Evolutionary conservation across 2,888 invertebrate species (phyloP).

Genomic region (Silvanus unidentatus): DNA sequence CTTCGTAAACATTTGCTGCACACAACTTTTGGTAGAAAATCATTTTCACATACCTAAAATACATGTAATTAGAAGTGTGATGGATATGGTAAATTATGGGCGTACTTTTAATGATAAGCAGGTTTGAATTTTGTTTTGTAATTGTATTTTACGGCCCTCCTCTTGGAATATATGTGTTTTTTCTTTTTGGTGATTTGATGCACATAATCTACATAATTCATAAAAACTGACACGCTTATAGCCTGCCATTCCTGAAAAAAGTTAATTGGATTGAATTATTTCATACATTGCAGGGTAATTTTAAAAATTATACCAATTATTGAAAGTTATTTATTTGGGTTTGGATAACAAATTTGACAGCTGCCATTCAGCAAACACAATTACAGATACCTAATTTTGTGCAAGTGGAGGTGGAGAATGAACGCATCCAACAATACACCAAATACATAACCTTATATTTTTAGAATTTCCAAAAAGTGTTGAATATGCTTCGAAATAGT

Average conservation of each 20-base stretch:
- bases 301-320: too few relatives aligned
- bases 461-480: too few relatives aligned
- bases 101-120: constrained; percentile 59
- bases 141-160: constrained; percentile 58
- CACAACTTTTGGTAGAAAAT: constrained; percentile 63
- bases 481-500: too few relatives aligned
- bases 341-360: too few relatives aligned
- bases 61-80: background rate
- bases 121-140: constrained; percentile 59
- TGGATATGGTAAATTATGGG: constrained; percentile 12
- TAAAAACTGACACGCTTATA: constrained; percentile 66
- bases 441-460: too few relatives aligned
- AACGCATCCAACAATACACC: too few relatives aligned
- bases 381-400: too few relatives aligned
- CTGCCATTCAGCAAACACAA: too few relatives aligned
- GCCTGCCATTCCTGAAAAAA: constrained; percentile 52
- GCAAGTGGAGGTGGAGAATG: too few relatives aligned
- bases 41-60: constrained; percentile 59
- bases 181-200: constrained; percentile 59
- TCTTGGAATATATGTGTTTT: constrained; percentile 63
- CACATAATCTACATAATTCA: constrained; percentile 65
- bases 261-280: too few relatives aligned
- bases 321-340: too few relatives aligned
- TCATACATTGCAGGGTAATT: too few relatives aligned
- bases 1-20: constrained; percentile 59